Conservation (phyloP, 1,140 invertebrate species). For the Cydia fagiglandana region DNA sequence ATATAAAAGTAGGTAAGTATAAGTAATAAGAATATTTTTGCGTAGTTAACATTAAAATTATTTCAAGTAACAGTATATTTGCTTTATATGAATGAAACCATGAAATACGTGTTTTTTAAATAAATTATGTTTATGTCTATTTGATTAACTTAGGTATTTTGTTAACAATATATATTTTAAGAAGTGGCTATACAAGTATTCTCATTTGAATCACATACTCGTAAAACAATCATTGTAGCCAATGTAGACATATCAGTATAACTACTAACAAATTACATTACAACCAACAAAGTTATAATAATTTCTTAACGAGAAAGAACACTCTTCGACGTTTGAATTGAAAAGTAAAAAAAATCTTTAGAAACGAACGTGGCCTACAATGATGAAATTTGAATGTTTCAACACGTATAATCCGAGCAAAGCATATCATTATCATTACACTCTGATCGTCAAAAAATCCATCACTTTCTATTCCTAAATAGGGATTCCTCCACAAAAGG, state of each 20-base stretch:
- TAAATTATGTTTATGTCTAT: no score
- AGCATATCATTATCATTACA: constrained; percentile 11
- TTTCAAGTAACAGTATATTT: no score
- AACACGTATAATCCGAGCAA: neutral
- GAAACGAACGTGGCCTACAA: neutral
- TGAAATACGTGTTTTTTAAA: no score
- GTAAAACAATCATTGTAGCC: no score
- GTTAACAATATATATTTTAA: no score
- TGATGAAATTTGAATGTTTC: constrained; percentile 10
- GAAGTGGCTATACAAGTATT: no score
- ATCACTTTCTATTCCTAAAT: neutral
- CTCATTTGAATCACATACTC: no score
- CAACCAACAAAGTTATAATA: neutral
- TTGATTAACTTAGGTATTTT: no score
- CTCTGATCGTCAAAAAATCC: constrained; percentile 1
- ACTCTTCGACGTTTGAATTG: neutral
- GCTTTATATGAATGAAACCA: no score
- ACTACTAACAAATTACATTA: neutral
- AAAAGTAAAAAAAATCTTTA: neutral
- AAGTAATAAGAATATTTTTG: no score
- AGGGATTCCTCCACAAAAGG: neutral
- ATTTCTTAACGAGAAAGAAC: neutral
- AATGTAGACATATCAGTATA: neutral
- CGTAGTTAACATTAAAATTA: no score
- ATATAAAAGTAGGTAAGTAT: no score